Conservation (phyloP, 2,113 vertebrate species). For the Tachycineta bicolor region DNA sequence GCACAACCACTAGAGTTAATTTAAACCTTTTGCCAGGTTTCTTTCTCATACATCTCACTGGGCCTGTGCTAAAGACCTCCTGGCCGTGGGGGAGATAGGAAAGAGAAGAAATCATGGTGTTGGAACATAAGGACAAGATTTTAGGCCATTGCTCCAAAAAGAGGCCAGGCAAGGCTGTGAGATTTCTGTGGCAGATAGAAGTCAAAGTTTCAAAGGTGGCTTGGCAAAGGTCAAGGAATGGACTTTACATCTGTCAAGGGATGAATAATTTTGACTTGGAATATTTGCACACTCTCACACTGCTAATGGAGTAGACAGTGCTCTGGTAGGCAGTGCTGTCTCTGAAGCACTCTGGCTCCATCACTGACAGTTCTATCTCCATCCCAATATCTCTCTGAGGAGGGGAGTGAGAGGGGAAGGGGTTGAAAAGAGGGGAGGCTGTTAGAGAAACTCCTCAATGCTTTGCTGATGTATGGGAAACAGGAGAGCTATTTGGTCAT, state of each 20-base stretch:
- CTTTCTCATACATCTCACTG: not conserved
- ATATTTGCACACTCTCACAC: not conserved
- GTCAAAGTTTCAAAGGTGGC: not conserved
- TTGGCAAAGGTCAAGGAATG: not conserved
- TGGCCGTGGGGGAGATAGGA: not conserved
- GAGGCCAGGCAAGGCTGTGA: not conserved
- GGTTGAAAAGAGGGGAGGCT: not conserved
- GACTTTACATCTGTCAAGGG: not conserved
- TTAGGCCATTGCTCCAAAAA: not conserved
- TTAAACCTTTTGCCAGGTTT: conserved; percentile 32
- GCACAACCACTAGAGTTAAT: conserved; percentile 16
- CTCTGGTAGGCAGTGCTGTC: not conserved
- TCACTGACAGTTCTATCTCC: not conserved
- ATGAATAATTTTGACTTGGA: not conserved
- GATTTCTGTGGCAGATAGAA: not conserved
- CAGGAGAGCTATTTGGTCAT: not conserved
- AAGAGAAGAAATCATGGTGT: not conserved
- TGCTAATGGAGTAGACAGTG: not conserved
- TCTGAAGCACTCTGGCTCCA: not conserved
- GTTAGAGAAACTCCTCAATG: not conserved
- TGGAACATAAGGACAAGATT: not conserved
- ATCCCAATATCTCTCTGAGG: not conserved
- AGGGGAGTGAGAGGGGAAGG: not conserved
- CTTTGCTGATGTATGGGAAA: not conserved
- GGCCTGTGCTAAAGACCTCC: conserved; percentile 16